phyloP scores from a whole-genome alignment of 2,888 invertebrate genomes.

The Drosophila multiciliata region DNA sequence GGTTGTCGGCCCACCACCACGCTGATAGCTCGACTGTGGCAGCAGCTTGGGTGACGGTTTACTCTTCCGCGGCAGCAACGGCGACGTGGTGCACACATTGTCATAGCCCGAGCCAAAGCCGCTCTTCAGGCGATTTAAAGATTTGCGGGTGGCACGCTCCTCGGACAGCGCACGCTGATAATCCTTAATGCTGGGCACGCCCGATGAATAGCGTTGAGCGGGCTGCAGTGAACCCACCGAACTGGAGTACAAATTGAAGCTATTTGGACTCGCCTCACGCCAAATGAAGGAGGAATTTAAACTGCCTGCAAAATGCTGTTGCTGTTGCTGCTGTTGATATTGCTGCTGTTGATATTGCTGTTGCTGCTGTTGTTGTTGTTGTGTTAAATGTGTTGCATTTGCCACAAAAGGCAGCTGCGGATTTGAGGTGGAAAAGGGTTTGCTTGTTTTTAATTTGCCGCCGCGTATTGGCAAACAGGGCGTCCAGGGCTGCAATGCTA shows the following conservation, averaged over 20 bases:
- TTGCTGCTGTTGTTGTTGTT: slow-evolving; percentile 60
- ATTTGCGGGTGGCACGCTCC: slow-evolving; percentile 83
- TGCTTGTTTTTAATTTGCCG: slow-evolving; percentile 85
- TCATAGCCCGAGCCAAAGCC: slow-evolving; percentile 85
- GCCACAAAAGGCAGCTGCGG: slow-evolving; percentile 85
- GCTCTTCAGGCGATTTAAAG: slow-evolving; percentile 83
- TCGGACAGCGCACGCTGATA: slow-evolving; percentile 83
- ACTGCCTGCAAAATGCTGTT: slow-evolving; percentile 80
- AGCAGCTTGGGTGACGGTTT: slow-evolving; percentile 79
- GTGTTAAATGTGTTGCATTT: slow-evolving; percentile 61
- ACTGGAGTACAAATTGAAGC: slow-evolving; percentile 85
- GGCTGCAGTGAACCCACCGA: slow-evolving; percentile 82
- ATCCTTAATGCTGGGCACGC: slow-evolving; percentile 61
- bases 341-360: slow-evolving; percentile 29
- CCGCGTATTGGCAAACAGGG: slow-evolving; percentile 85
- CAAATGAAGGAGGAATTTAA: slow-evolving; percentile 85
- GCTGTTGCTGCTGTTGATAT: slow-evolving; percentile 24
- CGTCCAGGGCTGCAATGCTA: slow-evolving; percentile 85
- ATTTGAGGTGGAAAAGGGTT: slow-evolving; percentile 85
- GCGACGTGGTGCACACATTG: slow-evolving; percentile 83
- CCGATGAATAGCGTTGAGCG: slow-evolving; percentile 79
- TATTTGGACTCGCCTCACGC: slow-evolving; percentile 85
- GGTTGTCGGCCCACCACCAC: slow-evolving; percentile 44
- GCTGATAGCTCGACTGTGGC: slow-evolving; percentile 49
- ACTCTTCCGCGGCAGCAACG: slow-evolving; percentile 83